A percentile compares a stretch with the other conserved stretches of the same genome.
Conservation (phyloP, 2,113 vertebrate species). For the Sciurus niger region DNA sequence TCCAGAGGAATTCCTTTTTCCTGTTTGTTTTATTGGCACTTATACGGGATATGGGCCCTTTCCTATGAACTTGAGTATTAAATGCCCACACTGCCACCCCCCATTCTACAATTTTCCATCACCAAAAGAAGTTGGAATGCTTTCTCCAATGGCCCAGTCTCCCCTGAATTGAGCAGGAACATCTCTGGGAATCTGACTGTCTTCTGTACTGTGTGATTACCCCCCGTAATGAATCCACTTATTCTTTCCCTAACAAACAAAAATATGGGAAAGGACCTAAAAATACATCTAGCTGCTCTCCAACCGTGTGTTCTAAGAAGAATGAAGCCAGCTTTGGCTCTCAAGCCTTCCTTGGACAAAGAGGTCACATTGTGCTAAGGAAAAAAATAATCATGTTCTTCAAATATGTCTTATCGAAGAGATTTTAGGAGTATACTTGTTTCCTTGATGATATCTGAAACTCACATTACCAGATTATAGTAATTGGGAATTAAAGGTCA, state of each 20-base stretch:
- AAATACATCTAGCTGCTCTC: background rate
- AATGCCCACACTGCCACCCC: background rate
- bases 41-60: background rate
- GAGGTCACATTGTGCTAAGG: background rate
- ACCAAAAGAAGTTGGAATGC: background rate
- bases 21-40: background rate
- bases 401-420: constrained; percentile 37
- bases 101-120: background rate
- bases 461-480: constrained; percentile 8
- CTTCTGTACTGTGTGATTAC: background rate
- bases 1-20: background rate
- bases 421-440: background rate
- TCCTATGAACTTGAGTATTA: background rate
- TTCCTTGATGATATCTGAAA: constrained; percentile 32
- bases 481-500: constrained; percentile 3
- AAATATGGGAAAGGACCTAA: background rate
- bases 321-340: constrained; percentile 3
- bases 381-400: background rate
- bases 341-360: constrained; percentile 26
- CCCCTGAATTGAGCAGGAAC: background rate
- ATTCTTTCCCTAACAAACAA: constrained; percentile 17
- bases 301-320: background rate
- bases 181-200: background rate
- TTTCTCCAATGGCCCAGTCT: background rate
- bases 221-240: background rate